Evolutionary conservation across 2,888 invertebrate genomes (phyloP), one percentile per base, ranked within the genome.

Genomic region (Macaria liturata): DNA sequence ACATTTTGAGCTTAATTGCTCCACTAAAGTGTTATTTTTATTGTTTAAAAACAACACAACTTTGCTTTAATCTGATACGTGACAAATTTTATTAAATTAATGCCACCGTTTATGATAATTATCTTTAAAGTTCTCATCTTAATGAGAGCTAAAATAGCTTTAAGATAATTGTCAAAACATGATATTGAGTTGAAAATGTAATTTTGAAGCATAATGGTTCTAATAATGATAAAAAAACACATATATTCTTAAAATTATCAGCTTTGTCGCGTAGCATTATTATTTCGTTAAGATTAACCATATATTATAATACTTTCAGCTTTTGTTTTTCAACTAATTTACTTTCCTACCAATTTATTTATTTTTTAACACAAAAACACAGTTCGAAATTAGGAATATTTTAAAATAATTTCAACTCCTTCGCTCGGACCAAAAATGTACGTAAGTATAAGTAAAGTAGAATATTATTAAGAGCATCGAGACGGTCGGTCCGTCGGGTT

Each of bases 401-500:
- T 20, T 20, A 20, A 20, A 20, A 20, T 20, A 20, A 6, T 6
- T 37, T 7, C 3, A 37, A 7, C 34, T 6, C 34, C 1, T 37
- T 7, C 1, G 7, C 7, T 0, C 43, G 42, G 40, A 54, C 58
- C 50, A 49, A 47, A 52, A 62, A 62, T 60, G 57, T 51, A 45
- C 45, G 37, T 20, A 37, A 45, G 45, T 50, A 50, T 50, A 44
- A 50, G 50, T 51, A 45, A 57, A 58, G 47, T 50, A 54, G 39
- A 44, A 45, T 64, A 61, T 67, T 65, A 66, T 59, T 61, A 61
- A 62, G 58, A 57, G 59, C 65, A 72, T 73, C 78, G 76, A 84
- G 83, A 84, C 83, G 67, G 70, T 63, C 68, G 72, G 75, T 69
- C 67, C 68, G 74, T 72, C 74, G 71, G 72, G 72, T 76, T 71